Evolutionary conservation across 1,140 invertebrate species (phyloP), one percentile per base, ranked within the genome.

Genomic region (Eciton burchellii): DNA sequence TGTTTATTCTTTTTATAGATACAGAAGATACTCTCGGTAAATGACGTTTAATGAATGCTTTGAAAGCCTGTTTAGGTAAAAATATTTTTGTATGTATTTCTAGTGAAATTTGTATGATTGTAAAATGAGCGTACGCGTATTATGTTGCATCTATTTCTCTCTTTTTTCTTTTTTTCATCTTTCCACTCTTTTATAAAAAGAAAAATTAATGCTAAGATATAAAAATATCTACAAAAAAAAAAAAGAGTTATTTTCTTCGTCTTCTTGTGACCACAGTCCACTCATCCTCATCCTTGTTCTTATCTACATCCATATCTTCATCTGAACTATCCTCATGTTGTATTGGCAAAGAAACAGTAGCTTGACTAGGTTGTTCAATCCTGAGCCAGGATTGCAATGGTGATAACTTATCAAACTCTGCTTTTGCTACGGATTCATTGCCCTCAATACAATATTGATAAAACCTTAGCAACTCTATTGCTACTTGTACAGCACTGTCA

Each of bases 391-490:
- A 35, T 45, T 93, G 90, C 12, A 92, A 3, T 0, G 90, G 87
- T 43, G 90, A 84, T 45, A 93, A 83, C 82, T 92, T 93, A 6
- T 86, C 81, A 5, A 91, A 35, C 84, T 93, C 92, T n/a, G 12
- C 16, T 41, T 24, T 9, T 8, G 87, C 88, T 16, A 60, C n/a
- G 4, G 19, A 35, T 68, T 89, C 88, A 56, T 89, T 65, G 35
- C 85, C 87, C 4, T 76, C 83, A 12, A 41, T 26, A 49, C 84
- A 89, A 63, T 90, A 92, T 43, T 62, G 84, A 85, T 90, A 77
- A 88, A 93, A 93, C 49, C 83, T 84, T 5, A 92, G 19, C 29
- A 93, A 81, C 72, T 91, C 90, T n/a, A 90, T 87, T 16, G 92
- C 91, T 66, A 93, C 87, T 88, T 93, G 82, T 0, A 49, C 57